phyloP scores from a whole-genome alignment of 2,797 vertebrate genomes.

The Oreochromis grahami region DNA sequence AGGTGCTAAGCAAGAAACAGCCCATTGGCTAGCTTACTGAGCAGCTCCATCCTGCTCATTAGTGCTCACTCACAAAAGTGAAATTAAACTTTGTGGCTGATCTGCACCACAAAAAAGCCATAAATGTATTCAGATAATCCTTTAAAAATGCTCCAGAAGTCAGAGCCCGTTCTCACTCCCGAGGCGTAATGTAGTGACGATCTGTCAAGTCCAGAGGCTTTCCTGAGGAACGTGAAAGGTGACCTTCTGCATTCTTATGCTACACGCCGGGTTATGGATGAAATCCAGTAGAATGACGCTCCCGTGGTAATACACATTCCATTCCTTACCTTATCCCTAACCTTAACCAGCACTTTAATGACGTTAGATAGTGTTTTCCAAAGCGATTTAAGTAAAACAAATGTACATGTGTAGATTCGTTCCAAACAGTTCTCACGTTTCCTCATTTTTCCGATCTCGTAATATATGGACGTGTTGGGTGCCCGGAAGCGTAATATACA shows the following conservation, averaged over 20 bases:
- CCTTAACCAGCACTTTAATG: neutral
- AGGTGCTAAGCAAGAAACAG: neutral
- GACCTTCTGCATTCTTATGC: neutral
- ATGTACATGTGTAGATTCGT: neutral
- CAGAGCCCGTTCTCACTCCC: fast-evolving
- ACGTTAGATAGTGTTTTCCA: neutral
- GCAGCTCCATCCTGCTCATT: neutral
- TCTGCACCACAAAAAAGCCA: neutral
- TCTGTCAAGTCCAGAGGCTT: neutral
- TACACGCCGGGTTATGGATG: fast-evolving
- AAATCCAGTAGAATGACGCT: fast-evolving
- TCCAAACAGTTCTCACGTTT: neutral
- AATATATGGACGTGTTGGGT: neutral
- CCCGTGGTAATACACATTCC: fast-evolving
- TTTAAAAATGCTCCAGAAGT: neutral
- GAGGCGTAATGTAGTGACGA: neutral
- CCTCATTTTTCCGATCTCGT: neutral
- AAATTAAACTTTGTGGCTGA: neutral
- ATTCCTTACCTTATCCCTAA: neutral
- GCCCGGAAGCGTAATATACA: fast-evolving
- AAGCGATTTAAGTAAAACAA: neutral
- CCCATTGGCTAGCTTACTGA: neutral
- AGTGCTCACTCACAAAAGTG: neutral
- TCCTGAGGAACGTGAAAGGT: neutral
- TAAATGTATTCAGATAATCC: fast-evolving